These are phyloP conservation scores for Meriones unguiculatus DNA, from an alignment of 2,113 vertebrate genomes.

Conservation along the genomic window DNA sequence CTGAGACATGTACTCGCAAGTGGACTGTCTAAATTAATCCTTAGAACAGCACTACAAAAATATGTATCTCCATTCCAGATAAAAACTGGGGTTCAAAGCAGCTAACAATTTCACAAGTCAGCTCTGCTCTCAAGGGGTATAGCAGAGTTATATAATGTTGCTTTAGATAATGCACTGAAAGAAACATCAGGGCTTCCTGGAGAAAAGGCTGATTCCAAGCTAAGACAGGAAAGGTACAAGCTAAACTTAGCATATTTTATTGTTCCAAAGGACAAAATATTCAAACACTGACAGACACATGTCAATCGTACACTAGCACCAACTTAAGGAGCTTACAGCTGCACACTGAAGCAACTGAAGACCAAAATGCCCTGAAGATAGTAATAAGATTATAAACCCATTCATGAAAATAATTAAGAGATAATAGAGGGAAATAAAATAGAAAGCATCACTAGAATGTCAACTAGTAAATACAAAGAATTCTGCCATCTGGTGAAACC, in stretches of 20 bases:
- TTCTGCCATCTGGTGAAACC: background rate
- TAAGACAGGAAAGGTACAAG: background rate
- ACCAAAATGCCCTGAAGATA: background rate
- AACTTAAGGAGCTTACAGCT: background rate
- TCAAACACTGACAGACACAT: background rate
- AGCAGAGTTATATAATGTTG: background rate
- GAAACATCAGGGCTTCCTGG: background rate
- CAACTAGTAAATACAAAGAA: conserved; percentile 38
- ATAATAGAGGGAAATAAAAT: background rate
- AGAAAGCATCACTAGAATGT: background rate
- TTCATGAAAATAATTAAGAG: background rate
- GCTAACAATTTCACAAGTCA: conserved; percentile 26
- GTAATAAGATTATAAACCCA: background rate
- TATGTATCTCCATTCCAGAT: background rate
- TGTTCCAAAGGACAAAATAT: background rate
- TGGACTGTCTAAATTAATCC: conserved; percentile 2
- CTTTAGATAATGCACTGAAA: background rate
- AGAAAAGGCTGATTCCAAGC: conserved; percentile 16
- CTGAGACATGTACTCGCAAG: background rate
- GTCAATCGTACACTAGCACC: background rate
- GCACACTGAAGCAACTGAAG: background rate
- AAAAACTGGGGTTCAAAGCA: background rate
- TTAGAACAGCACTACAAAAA: background rate
- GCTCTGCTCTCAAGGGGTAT: background rate
- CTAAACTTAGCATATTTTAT: background rate